These are phyloP conservation scores for Petrosia ficiformis DNA, from an alignment of 37 sponge, comb jelly and placozoan genomes.

Conservation along the genomic window DNA sequence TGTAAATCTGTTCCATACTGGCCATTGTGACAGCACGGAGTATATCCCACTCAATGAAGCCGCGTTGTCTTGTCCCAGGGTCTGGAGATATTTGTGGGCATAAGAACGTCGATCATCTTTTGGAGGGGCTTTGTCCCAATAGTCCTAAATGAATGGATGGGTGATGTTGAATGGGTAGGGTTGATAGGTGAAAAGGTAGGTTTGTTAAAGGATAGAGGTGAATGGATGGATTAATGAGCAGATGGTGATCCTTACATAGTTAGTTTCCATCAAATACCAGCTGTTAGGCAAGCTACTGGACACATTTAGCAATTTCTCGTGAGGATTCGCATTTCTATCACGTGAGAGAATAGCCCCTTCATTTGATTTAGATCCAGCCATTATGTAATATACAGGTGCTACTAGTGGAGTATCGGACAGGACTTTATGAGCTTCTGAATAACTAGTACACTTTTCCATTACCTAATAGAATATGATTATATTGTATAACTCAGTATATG, in stretches of 20 bases:
- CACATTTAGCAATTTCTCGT: constrained; percentile 20
- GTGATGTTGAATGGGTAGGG: no score
- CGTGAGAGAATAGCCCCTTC: constrained; percentile 57
- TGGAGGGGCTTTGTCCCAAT: constrained; percentile 33
- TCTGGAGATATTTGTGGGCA: constrained; percentile 48
- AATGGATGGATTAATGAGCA: not conserved
- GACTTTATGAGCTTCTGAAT: constrained; percentile 25
- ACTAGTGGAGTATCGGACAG: constrained; percentile 29
- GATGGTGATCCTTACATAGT: constrained; percentile 48
- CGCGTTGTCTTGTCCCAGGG: constrained; percentile 27
- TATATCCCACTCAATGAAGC: constrained; percentile 31
- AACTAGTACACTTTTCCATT: constrained; percentile 12
- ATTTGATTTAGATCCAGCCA: constrained; percentile 39
- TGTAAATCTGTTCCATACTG: constrained; percentile 49
- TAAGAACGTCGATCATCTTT: constrained; percentile 64
- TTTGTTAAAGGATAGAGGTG: no score
- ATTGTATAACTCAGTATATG: no score
- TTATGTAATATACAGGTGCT: constrained; percentile 71
- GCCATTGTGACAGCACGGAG: constrained; percentile 33
- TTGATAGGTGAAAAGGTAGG: no score
- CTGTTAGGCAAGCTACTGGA: not conserved
- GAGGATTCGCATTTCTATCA: constrained; percentile 33
- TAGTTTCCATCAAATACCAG: constrained; percentile 75
- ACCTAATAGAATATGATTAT: no score
- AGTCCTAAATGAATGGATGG: constrained; percentile 36